Conservation (phyloP, 2,113 vertebrate species). For the Bathybates hornii region DNA sequence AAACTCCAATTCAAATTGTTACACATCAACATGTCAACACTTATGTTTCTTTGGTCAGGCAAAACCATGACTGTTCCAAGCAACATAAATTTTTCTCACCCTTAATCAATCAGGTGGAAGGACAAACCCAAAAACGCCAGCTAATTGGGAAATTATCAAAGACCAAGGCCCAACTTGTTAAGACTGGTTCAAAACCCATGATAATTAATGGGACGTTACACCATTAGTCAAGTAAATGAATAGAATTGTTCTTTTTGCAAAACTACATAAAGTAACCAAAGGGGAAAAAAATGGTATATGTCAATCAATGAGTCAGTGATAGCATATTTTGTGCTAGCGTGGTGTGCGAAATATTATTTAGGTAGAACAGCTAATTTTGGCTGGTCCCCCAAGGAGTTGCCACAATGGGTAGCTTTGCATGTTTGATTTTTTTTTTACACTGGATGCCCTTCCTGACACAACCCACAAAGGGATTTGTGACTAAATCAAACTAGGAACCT, state of each 20-base stretch:
- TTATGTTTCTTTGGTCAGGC: not conserved
- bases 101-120: not conserved
- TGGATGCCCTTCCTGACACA: not conserved
- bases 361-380: not conserved
- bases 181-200: not conserved
- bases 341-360: not conserved
- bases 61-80: not conserved
- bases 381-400: not conserved
- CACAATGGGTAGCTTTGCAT: not conserved
- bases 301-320: not conserved
- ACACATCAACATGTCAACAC: not conserved
- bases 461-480: not conserved
- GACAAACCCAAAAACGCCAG: not conserved
- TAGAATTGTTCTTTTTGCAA: not conserved
- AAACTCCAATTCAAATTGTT: not conserved
- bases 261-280: not conserved
- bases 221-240: not conserved
- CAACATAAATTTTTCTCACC: not conserved
- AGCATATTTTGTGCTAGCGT: not conserved
- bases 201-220: not conserved
- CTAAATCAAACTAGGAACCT: not conserved
- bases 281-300: not conserved
- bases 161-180: not conserved
- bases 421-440: not conserved
- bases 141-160: not conserved